These are phyloP conservation scores for Elmis aenea DNA, from an alignment of 2,888 invertebrate genomes.

Conservation along the genomic window DNA sequence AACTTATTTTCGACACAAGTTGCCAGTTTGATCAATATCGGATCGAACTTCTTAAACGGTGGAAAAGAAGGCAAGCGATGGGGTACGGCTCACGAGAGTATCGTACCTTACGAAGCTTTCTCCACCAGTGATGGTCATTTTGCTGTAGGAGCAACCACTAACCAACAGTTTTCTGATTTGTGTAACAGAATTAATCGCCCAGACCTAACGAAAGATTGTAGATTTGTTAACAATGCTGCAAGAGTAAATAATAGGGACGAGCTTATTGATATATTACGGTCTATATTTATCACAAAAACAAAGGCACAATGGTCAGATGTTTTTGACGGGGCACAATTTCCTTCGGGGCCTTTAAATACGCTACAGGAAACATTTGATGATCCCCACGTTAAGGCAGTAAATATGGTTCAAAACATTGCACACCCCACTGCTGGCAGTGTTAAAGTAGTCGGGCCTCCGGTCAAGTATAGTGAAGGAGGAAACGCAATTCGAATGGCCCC, in stretches of 20 bases:
- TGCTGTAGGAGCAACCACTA: conserved; percentile 83
- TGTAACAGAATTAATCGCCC: conserved; percentile 59
- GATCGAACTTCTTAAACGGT: conserved; percentile 84
- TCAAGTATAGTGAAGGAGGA: conserved; percentile 68
- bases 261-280: conserved; percentile 59
- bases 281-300: conserved; percentile 56
- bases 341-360: conserved; percentile 86
- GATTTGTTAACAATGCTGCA: conserved; percentile 65
- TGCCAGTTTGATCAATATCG: conserved; percentile 82
- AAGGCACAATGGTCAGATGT: conserved; percentile 69
- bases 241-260: conserved; percentile 73
- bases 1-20: conserved; percentile 91
- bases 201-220: conserved; percentile 57
- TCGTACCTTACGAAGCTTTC: conserved; percentile 93
- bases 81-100: conserved; percentile 92
- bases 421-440: conserved; percentile 68
- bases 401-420: conserved; percentile 64
- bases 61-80: conserved; percentile 69
- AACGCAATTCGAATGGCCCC: conserved; percentile 71
- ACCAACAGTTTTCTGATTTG: conserved; percentile 71
- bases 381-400: conserved; percentile 72
- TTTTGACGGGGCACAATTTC: conserved; percentile 73
- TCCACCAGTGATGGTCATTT: conserved; percentile 76
- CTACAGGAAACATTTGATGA: conserved; percentile 83
- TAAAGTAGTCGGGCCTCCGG: conserved; percentile 82